A percentile compares a stretch with the other conserved stretches of the same genome.
Evolutionary conservation across 2,113 vertebrate species (phyloP).

Genomic region (Spermophilus dauricus): DNA sequence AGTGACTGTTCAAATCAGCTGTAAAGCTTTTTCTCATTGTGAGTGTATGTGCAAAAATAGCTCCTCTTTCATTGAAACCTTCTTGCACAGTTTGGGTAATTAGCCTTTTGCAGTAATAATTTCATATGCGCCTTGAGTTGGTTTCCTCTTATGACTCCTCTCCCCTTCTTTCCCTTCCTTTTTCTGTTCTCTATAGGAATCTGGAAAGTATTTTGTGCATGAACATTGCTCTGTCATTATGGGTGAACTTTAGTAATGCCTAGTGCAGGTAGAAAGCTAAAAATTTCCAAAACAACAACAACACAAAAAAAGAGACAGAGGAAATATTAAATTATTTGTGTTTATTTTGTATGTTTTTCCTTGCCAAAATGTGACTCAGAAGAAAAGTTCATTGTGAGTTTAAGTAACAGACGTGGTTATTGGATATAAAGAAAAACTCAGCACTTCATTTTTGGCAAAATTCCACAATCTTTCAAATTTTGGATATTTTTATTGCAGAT

Average conservation of each 20-base stretch:
- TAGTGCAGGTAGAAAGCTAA: conserved; percentile 31
- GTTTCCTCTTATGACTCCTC: neutral
- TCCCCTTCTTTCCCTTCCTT: neutral
- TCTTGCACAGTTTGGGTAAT: neutral
- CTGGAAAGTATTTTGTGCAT: conserved; percentile 34
- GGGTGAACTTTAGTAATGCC: neutral
- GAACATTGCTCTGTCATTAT: neutral
- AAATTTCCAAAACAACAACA: neutral
- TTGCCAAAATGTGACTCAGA: conserved; percentile 40
- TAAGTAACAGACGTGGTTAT: neutral
- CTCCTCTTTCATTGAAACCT: neutral
- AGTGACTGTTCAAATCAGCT: neutral
- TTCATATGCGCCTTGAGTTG: neutral
- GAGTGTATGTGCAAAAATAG: neutral
- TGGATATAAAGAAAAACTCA: conserved; percentile 32
- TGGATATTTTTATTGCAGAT: neutral
- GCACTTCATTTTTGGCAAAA: neutral
- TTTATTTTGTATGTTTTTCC: conserved; percentile 25
- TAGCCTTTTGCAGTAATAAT: neutral
- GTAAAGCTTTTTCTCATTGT: neutral
- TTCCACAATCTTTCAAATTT: conserved; percentile 24
- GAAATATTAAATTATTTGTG: conserved; percentile 43
- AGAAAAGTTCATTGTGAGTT: conserved; percentile 50
- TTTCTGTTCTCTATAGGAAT: neutral
- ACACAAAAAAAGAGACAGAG: neutral